Evolutionary conservation across 2,113 vertebrate species (phyloP), one percentile per base, ranked within the genome.

Genomic region (Actenoides lindsayi): DNA sequence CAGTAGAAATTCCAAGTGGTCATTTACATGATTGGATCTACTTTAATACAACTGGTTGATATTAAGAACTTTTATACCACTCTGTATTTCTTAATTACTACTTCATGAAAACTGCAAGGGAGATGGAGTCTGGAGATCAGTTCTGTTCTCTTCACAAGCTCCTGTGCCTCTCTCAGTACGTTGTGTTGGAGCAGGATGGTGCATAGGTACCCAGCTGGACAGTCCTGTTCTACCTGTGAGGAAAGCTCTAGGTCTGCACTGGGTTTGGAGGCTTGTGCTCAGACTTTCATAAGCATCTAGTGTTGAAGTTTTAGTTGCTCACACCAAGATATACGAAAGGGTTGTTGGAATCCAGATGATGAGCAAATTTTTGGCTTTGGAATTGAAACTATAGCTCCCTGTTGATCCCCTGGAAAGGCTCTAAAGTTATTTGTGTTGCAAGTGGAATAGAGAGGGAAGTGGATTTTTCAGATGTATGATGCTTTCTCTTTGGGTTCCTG

Each of bases 181-280:
- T 65, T 14, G 9, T 76, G 31, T 33, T 46, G 62, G 20, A 90
- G 37, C 31, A 62, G 83, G 18, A 10, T 59, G 35, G 5, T 64
- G 56, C 1, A 1, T 25, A 48, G 53, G 31, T 51, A 13, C 8
- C 24, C 48, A 69, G 35, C 10, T 51, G 23, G 44, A 17, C 23
- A 24, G 27, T 25, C 44, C 30, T 42, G 28, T 6, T 46, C 21
- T 30, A 0, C 12, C 33, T 2, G 0, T 7, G 39, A 68, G 46
- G 57, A 69, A 73, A 16, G 25, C 16, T 18, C 80, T 50, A 35
- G 41, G 8, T 70, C 37, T 79, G 56, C 37, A 3, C 62, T 63
- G 48, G 14, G 3, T 73, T 54, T 6, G 5, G n/a, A 53, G 10
- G 1, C 3, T 51, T 37, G 28, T 1, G 1, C 35, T 62, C 59